Percentiles rank a stretch among this genome's conserved stretches.
phyloP scores from a whole-genome alignment of 2,888 invertebrate genomes.

The Mesopsocus fuscifrons region DNA sequence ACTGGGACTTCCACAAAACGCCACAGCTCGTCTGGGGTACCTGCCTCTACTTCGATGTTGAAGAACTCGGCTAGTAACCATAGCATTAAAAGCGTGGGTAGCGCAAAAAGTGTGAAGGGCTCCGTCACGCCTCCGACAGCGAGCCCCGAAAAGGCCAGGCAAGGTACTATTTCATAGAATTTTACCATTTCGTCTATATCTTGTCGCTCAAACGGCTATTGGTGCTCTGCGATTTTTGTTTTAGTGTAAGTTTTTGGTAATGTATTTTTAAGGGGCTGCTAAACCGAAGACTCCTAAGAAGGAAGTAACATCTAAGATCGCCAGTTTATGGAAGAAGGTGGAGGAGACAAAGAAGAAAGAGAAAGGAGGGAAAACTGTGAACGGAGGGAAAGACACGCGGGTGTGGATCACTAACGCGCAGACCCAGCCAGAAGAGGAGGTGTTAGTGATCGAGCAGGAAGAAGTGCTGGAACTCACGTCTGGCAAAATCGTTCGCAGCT shows the following conservation, averaged over 20 bases:
- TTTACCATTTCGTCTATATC: background rate
- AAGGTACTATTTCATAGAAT: too few relatives aligned
- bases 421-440: too few relatives aligned
- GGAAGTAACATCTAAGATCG: slow-evolving; percentile 58
- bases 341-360: slow-evolving; percentile 43
- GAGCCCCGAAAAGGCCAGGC: too few relatives aligned
- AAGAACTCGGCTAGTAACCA: slow-evolving; percentile 8
- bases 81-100: slow-evolving; percentile 5
- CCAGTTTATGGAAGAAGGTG: slow-evolving; percentile 60
- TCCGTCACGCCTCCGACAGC: too few relatives aligned
- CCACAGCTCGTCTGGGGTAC: slow-evolving; percentile 2
- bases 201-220: background rate
- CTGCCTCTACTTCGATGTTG: background rate
- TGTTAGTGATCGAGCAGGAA: slow-evolving; percentile 1
- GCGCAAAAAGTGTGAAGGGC: slow-evolving; percentile 4
- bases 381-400: slow-evolving; percentile 37
- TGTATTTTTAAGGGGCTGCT: background rate
- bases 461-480: slow-evolving; percentile 4
- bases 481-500: slow-evolving; percentile 7
- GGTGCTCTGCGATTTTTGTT: too few relatives aligned
- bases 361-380: slow-evolving; percentile 30
- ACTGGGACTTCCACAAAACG: background rate
- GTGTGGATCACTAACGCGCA: slow-evolving; percentile 46
- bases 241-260: background rate
- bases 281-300: slow-evolving; percentile 21